Percentiles rank a stretch among this genome's conserved stretches.
Conservation (phyloP, 2,888 invertebrate genomes). For the Epistrophella euchroma region DNA sequence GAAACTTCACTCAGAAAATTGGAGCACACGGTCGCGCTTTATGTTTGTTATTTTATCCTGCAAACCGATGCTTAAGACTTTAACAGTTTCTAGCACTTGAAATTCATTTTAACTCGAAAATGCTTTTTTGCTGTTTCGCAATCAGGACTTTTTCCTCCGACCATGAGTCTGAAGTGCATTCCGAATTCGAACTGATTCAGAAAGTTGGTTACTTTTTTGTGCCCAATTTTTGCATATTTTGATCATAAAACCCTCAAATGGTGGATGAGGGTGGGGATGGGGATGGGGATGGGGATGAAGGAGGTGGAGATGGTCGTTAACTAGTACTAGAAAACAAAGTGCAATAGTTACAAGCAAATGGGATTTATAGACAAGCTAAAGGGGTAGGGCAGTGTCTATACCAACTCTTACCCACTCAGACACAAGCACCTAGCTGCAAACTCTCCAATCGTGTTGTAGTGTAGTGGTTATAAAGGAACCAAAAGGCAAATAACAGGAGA, state of each 20-base stretch:
- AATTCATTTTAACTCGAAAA: conserved; percentile 55
- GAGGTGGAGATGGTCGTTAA: conserved; percentile 45
- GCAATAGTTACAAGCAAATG: conserved; percentile 41
- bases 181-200: conserved; percentile 70
- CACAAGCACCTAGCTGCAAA: conserved; percentile 5
- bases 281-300: neutral
- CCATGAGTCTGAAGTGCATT: conserved; percentile 73
- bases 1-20: conserved; percentile 70
- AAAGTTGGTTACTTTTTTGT: conserved; percentile 59
- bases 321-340: conserved; percentile 32
- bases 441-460: conserved; percentile 15
- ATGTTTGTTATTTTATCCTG: conserved; percentile 65
- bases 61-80: conserved; percentile 62
- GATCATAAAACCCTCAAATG: conserved; percentile 46
- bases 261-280: neutral
- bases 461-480: conserved; percentile 9
- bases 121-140: conserved; percentile 25
- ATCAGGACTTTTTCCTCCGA: conserved; percentile 47
- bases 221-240: conserved; percentile 68
- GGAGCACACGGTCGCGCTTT: conserved; percentile 74
- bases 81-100: conserved; percentile 69
- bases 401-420: conserved; percentile 34
- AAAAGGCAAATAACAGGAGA: conserved; percentile 21
- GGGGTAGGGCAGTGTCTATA: conserved; percentile 17
- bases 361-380: conserved; percentile 52